Evolutionary conservation across 2,797 vertebrate species (phyloP).

Genomic region (Trichosurus vulpecula): DNA sequence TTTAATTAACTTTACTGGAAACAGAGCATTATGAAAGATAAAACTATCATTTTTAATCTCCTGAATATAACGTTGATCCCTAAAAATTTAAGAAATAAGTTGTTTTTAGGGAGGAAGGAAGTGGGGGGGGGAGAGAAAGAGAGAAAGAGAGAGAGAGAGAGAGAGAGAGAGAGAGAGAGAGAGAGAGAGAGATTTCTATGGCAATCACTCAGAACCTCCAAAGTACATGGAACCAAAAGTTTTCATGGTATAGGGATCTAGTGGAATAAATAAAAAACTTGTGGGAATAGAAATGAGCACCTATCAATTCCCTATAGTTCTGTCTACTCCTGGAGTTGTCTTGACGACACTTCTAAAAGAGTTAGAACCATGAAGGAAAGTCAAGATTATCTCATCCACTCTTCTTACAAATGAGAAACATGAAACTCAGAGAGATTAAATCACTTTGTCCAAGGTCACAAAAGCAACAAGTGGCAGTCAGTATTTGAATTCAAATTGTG

Average conservation of each 20-base stretch:
- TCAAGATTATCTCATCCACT: neutral
- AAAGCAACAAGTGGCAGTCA: neutral
- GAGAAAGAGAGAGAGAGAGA: no score
- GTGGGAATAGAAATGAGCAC: neutral
- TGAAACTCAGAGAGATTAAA: neutral
- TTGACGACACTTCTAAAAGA: neutral
- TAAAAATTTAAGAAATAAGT: neutral
- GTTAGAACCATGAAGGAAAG: neutral
- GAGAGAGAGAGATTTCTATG: neutral
- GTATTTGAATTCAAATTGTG: neutral
- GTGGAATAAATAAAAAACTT: neutral
- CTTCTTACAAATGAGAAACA: neutral
- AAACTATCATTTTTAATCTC: neutral
- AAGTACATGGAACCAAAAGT: neutral
- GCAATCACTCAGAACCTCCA: neutral
- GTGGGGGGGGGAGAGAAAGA: rapidly evolving
- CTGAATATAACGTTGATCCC: neutral
- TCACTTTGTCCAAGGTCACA: neutral
- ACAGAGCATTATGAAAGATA: neutral
- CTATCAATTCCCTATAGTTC: neutral
- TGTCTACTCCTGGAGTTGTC: neutral
- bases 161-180: no score
- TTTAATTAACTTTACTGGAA: neutral
- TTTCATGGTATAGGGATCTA: neutral
- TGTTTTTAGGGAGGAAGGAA: rapidly evolving